Evolutionary conservation across 2,888 invertebrate genomes (phyloP).

Genomic region (Lasioglossum figueresi): DNA sequence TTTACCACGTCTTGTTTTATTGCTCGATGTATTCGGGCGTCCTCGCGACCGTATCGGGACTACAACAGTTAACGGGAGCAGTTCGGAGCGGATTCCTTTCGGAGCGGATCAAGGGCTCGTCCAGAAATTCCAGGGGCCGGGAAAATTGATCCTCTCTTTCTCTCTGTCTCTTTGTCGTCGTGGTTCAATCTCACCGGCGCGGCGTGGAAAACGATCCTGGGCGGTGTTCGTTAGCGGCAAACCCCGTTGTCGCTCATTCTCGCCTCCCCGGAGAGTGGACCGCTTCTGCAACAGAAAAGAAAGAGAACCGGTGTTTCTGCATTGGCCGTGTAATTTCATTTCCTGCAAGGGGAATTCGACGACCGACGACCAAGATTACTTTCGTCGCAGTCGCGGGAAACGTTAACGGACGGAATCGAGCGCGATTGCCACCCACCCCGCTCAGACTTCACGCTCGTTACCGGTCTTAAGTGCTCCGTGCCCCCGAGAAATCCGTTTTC

Average conservation of each 20-base stretch:
- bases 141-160: neutral
- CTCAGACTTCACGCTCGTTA: constrained; percentile 38
- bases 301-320: constrained; percentile 22
- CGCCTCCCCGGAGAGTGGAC: constrained; percentile 39
- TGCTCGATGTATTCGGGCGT: neutral
- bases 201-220: constrained; percentile 37
- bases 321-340: constrained; percentile 55
- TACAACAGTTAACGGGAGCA: too few species aligned
- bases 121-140: constrained; percentile 11
- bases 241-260: constrained; percentile 40
- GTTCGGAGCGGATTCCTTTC: neutral
- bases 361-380: constrained; percentile 40
- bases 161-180: neutral
- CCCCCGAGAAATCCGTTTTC: constrained; percentile 51
- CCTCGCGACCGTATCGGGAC: neutral
- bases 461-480: constrained; percentile 27
- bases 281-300: constrained; percentile 59
- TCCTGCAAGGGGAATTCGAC: constrained; percentile 31
- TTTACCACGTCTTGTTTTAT: neutral
- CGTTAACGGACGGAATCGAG: constrained; percentile 31
- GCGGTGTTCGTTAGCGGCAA: constrained; percentile 46
- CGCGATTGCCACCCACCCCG: constrained; percentile 2
- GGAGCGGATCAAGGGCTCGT: constrained; percentile 19
- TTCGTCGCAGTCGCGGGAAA: constrained; percentile 18
- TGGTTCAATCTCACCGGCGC: constrained; percentile 40